These are phyloP conservation scores for Pemphigus obesinymphae DNA, from an alignment of 1,140 invertebrate species.

Conservation along the genomic window DNA sequence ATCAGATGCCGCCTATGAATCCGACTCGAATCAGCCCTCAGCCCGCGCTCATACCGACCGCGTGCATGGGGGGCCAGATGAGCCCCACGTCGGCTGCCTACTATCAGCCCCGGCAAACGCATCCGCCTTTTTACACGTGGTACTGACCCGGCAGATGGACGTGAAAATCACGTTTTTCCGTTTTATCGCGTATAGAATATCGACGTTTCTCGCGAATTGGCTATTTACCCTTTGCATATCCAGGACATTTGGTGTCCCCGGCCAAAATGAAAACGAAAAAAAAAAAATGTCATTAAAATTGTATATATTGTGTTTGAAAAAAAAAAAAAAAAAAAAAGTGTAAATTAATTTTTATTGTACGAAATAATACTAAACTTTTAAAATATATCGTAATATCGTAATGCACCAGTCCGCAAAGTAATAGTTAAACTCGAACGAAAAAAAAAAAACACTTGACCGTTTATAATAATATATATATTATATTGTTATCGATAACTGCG, in stretches of 20 bases:
- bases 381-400: background rate
- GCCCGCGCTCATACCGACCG: slow-evolving; percentile 34
- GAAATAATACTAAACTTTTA: background rate
- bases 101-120: slow-evolving; percentile 43
- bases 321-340: too few species aligned
- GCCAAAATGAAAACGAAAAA: background rate
- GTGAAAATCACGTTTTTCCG: background rate
- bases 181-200: background rate
- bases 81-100: slow-evolving; percentile 42
- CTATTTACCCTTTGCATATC: background rate
- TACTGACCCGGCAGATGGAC: slow-evolving; percentile 44
- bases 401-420: background rate
- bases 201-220: background rate
- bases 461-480: background rate
- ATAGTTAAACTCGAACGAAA: too few species aligned
- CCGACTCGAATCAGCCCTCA: slow-evolving; percentile 42
- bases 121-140: slow-evolving; percentile 46
- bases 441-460: too few species aligned
- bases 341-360: background rate
- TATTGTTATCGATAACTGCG: background rate
- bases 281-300: too few species aligned
- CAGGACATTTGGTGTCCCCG: background rate
- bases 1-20: slow-evolving; percentile 42
- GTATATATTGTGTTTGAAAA: too few species aligned
- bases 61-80: slow-evolving; percentile 43